Base-by-base conservation (phyloP, 2,888 invertebrate species). In the Chrysotoxum bicinctum region DNA sequence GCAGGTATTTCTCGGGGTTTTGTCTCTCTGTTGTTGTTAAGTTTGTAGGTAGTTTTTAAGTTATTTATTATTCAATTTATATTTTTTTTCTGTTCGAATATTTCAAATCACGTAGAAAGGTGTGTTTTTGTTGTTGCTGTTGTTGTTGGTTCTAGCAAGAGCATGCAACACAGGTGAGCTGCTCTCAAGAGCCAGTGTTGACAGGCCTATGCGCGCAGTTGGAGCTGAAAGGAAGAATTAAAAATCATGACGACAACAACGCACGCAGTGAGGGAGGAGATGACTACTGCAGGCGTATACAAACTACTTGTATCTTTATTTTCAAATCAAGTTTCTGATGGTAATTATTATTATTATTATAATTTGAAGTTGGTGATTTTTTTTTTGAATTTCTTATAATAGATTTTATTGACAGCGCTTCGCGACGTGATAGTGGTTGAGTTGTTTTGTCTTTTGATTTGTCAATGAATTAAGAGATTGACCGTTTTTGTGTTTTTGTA, bases 91-190 rank as follows among this genome's bases (percentile, higher is more conserved):
- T 32, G 64, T 70, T 64, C 60, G 78, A 68, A 60, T 79, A 70
- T 58, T 30, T 80, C 75, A 60, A 75, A 80, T 84, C 75, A 75
- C 64, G 60, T 80, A 62, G 80, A 85, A 80, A 76, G 60, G 77
- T 70, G 77, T 82, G 77, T 52, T 16, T 60, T 64, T 62, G 62
- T 21, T 70, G n/a, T 60, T 40, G 8, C 10, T 58, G 10, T n/a
- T 60, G 60, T 16, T 43, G 43, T 73, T 62, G 62, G 68, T 73
- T 43, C 6, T 26, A 16, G 43, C 10, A 26, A 69, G 48, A 32
- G 56, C 30, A 40, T 37, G 52, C 62, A 35, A 26, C 52, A 69
- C 74, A 80, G 79, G 73, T 80, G 74, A 79, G 78, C n/a, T 78
- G 62, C 62, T 62, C 40, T 43, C 26, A 16, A 19, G 40, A 23